phyloP scores from a whole-genome alignment of 92 coral and sea anemone species.

The Nematostella vectensis region DNA sequence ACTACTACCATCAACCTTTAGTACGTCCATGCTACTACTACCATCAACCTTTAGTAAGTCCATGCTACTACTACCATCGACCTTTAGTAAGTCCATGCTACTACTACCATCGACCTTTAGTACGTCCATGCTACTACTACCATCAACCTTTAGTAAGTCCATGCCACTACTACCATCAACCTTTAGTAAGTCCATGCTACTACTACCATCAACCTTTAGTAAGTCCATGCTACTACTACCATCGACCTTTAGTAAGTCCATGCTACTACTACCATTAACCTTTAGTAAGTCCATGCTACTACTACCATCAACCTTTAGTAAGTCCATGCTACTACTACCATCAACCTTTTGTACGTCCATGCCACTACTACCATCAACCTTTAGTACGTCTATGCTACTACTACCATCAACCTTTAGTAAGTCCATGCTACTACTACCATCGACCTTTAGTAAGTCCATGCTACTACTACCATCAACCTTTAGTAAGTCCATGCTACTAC shows the following conservation, averaged over 20 bases:
- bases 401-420: no score
- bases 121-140: no score
- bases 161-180: no score
- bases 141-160: no score
- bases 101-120: no score
- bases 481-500: constrained; percentile 34
- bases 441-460: no score
- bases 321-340: not conserved
- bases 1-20: constrained; percentile 66
- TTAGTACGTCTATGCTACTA: no score
- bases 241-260: constrained; percentile 40
- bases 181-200: constrained; percentile 74
- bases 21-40: constrained; percentile 9
- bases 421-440: no score
- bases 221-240: constrained; percentile 40
- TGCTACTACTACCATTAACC: constrained; percentile 75
- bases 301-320: constrained; percentile 7
- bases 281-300: constrained; percentile 13
- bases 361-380: no score
- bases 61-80: not conserved
- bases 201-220: constrained; percentile 39
- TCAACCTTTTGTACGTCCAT: not conserved
- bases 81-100: not conserved
- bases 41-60: constrained; percentile 7
- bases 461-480: constrained; percentile 49